Conservation (phyloP, 2,797 vertebrate species). For the Miichthys miiuy region DNA sequence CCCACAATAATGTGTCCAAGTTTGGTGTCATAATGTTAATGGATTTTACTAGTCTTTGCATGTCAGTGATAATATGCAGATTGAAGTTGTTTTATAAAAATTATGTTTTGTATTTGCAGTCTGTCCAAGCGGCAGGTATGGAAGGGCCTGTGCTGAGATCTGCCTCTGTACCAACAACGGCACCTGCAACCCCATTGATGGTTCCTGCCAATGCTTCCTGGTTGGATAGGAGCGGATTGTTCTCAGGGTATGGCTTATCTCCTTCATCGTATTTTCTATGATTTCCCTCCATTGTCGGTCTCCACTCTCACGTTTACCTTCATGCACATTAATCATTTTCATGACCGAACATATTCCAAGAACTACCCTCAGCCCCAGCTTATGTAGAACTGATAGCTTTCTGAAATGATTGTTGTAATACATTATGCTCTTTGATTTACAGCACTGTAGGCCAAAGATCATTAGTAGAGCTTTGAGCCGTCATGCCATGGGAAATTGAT, state of each 20-base stretch:
- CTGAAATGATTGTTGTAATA: constrained; percentile 72
- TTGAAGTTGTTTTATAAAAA: constrained; percentile 30
- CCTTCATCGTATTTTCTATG: constrained; percentile 23
- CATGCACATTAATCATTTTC: constrained; percentile 69
- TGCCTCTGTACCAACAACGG: constrained; percentile 97
- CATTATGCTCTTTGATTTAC: constrained; percentile 76
- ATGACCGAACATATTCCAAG: constrained; percentile 62
- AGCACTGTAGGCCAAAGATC: constrained; percentile 66
- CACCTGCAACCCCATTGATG: constrained; percentile 97
- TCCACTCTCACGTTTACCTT: constrained; percentile 50
- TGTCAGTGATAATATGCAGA: constrained; percentile 37
- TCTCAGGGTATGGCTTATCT: constrained; percentile 89
- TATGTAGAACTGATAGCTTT: constrained; percentile 72
- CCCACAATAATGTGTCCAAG: constrained; percentile 37
- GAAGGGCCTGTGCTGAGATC: constrained; percentile 90
- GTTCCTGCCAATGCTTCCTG: constrained; percentile 96
- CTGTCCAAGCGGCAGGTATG: constrained; percentile 92
- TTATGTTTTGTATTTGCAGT: constrained; percentile 79
- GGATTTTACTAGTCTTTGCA: constrained; percentile 37
- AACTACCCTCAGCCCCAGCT: constrained; percentile 63
- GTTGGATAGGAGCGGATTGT: constrained; percentile 97
- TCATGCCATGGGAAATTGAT: constrained; percentile 57
- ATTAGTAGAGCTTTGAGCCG: constrained; percentile 65
- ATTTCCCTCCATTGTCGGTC: constrained; percentile 46
- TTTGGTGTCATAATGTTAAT: constrained; percentile 58